Conservation (phyloP, 2,797 vertebrate genomes). For the Tarsius wallacei region DNA sequence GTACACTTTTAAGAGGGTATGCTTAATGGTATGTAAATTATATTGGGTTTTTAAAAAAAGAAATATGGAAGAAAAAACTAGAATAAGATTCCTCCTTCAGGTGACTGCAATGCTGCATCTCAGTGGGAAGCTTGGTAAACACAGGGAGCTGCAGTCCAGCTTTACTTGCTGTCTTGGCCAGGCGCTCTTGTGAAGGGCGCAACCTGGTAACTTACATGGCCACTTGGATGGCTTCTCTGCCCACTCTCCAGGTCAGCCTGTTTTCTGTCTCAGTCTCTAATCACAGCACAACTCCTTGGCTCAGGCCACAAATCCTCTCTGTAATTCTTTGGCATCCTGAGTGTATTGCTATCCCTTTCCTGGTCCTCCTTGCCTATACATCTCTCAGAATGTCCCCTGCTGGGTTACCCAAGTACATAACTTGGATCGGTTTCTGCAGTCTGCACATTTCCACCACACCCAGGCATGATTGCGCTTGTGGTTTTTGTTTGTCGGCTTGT, state of each 20-base stretch:
- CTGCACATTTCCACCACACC: not conserved
- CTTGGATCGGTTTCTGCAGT: not conserved
- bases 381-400: not conserved
- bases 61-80: not conserved
- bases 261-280: not conserved
- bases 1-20: not conserved
- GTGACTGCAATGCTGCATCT: not conserved
- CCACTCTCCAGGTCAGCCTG: not conserved
- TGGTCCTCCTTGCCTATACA: not conserved
- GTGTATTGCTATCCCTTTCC: not conserved
- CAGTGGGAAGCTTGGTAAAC: not conserved
- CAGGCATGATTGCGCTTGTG: not conserved
- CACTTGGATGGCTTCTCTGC: not conserved
- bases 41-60: not conserved
- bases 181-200: not conserved
- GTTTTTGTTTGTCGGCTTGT: not conserved
- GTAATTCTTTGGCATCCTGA: constrained; percentile 7
- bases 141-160: not conserved
- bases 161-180: not conserved
- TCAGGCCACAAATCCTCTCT: not conserved
- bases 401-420: not conserved
- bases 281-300: not conserved
- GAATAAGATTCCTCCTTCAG: not conserved
- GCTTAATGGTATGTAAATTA: not conserved
- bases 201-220: not conserved